Conservation (phyloP, 2,888 invertebrate genomes). For the Phaedon cochleariae region DNA sequence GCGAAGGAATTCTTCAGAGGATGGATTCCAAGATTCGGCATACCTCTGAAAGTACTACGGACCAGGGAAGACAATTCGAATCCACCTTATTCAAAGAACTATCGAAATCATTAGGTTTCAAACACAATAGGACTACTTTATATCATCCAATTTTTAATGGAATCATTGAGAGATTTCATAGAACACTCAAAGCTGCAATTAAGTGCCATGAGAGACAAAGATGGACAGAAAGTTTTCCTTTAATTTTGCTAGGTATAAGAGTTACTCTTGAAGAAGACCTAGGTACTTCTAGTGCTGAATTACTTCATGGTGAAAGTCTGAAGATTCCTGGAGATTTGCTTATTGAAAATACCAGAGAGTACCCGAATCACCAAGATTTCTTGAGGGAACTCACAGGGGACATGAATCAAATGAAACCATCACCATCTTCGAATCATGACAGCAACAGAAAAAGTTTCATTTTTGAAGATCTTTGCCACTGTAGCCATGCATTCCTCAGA, state of each 20-base stretch:
- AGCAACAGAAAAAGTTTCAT: conserved; percentile 23
- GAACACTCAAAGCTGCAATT: conserved; percentile 58
- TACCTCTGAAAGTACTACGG: conserved; percentile 45
- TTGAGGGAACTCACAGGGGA: too few species aligned
- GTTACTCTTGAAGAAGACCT: too few species aligned
- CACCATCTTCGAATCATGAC: conserved; percentile 6
- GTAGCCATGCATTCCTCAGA: conserved; percentile 44
- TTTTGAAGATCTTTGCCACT: conserved; percentile 20
- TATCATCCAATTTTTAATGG: conserved; percentile 57
- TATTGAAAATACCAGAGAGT: conserved; percentile 15
- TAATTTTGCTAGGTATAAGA: too few species aligned
- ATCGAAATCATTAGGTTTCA: conserved; percentile 39
- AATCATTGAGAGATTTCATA: conserved; percentile 58
- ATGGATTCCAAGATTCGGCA: conserved; percentile 60
- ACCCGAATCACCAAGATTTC: too few species aligned
- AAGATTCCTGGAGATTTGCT: conserved; percentile 47
- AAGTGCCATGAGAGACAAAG: too few species aligned
- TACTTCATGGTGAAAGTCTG: conserved; percentile 50
- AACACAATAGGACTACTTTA: conserved; percentile 45
- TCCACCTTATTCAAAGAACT: conserved; percentile 42
- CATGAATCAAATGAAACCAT: too few species aligned
- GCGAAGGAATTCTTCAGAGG: not conserved
- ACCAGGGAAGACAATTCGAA: conserved; percentile 52
- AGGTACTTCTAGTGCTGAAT: conserved; percentile 47
- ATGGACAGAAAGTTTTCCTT: too few species aligned